Evolutionary conservation across 2,113 vertebrate species (phyloP).

Genomic region (Balaenoptera acutorostrata): DNA sequence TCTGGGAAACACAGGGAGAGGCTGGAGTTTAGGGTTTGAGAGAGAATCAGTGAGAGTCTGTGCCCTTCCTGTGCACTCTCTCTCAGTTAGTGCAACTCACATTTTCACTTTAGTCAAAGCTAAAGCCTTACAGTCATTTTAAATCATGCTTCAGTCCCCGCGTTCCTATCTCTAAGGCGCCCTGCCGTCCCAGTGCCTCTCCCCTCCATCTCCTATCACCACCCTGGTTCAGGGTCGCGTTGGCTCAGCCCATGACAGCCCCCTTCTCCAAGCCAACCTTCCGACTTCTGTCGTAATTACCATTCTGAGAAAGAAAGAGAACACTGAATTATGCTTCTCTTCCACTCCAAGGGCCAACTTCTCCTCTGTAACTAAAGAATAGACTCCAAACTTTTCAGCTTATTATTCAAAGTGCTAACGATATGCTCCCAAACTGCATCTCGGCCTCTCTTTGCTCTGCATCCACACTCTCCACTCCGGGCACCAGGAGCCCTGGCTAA

Average conservation of each 20-base stretch:
- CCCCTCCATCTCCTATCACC: neutral
- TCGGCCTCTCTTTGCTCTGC: neutral
- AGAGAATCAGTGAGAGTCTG: neutral
- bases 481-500: neutral
- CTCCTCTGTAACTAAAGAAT: neutral
- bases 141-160: neutral
- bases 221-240: neutral
- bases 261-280: neutral
- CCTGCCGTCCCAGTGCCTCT: rapidly evolving
- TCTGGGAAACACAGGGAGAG: neutral
- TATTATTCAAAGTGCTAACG: neutral
- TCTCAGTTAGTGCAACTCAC: neutral
- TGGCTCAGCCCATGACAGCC: neutral
- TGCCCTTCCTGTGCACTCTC: neutral
- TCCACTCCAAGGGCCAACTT: neutral
- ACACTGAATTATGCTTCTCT: neutral
- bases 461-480: neutral
- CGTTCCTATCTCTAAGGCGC: neutral
- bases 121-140: neutral
- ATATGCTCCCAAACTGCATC: neutral
- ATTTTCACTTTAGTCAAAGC: neutral
- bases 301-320: neutral
- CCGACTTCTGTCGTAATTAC: neutral
- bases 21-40: neutral
- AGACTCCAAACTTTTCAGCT: neutral